Evolutionary conservation across 2,888 invertebrate species (phyloP).

Genomic region (Lysandra coridon): DNA sequence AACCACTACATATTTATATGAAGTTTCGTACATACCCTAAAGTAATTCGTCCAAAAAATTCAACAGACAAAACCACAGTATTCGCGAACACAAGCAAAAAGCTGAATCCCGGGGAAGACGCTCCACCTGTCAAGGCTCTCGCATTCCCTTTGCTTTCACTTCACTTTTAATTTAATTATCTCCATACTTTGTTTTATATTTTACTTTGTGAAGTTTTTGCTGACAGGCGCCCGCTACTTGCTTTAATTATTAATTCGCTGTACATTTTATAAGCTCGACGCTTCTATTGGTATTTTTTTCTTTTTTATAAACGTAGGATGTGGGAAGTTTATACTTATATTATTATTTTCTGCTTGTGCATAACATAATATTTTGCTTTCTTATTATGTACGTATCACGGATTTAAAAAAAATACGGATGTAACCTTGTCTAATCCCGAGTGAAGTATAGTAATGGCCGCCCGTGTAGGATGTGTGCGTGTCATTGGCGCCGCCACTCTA

Average conservation of each 20-base stretch:
- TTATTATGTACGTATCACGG: no score
- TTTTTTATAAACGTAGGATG: background rate
- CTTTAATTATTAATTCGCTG: background rate
- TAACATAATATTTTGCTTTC: background rate
- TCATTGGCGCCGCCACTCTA: no score
- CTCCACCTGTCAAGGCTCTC: slow-evolving; percentile 17
- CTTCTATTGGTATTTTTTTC: background rate
- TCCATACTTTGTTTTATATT: slow-evolving; percentile 26
- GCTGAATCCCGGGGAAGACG: background rate
- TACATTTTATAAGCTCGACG: background rate
- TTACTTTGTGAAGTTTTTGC: slow-evolving; percentile 24
- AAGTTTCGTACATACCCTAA: background rate
- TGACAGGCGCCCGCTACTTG: slow-evolving; percentile 16
- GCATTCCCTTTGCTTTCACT: slow-evolving; percentile 17
- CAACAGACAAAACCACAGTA: background rate
- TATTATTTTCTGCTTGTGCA: background rate
- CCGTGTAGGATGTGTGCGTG: no score
- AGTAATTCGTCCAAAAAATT: background rate
- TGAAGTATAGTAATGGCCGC: no score
- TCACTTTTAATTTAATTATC: slow-evolving; percentile 29
- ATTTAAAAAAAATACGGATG: no score
- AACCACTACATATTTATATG: no score
- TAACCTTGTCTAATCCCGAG: no score
- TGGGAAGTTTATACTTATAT: background rate
- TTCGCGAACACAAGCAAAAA: background rate